Base-by-base conservation (phyloP, 2,797 vertebrate genomes). In the Sebastes cheni region DNA sequence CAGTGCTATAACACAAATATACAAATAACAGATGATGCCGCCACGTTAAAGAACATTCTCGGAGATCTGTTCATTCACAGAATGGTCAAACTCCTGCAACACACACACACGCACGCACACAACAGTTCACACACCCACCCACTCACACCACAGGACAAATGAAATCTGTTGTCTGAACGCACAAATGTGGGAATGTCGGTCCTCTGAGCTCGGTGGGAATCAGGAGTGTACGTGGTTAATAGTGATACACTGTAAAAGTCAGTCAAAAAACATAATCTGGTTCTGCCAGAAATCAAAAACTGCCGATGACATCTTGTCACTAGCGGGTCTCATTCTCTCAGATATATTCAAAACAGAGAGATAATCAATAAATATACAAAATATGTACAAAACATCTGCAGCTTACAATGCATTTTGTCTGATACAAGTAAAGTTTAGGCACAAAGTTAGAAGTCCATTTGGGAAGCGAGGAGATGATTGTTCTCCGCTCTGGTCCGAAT, bases 341-440 rank as follows among this genome's bases (percentile, higher is more conserved):
- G 75, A 84, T 87, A 77, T 79, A 77, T 56, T 88, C 74, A 72
- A 87, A 72, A 90, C 83, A 69, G 74, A 91, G 86, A 72, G 82
- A 73, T 88, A 73, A 87, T 82, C 85, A 90, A 91, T 89, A 88
- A 92, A 94, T 93, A 91, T 92, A 93, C 78, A 92, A 92, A 93
- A 92, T 91, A 93, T 91, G 75, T 94, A 95, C 92, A 94, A 94
- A 94, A 89, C 82, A 91, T 90, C 86, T 91, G 89, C 92, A 91
- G 97, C 94, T 95, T 97, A 97, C 97, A 98, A 98, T 98, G 97
- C 97, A 95, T 97, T 46, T 96, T 96, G 97, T 97, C 97, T 97
- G 75, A 84, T 90, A 89, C 79, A 82, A 96, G 96, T 97, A 95
- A 87, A 94, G 95, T 97, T 97, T 97, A 98, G 98, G 98, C 97